A percentile compares a stretch with the other conserved stretches of the same genome.
phyloP scores from a whole-genome alignment of 2,113 vertebrate species.

The Syngnathus floridae region DNA sequence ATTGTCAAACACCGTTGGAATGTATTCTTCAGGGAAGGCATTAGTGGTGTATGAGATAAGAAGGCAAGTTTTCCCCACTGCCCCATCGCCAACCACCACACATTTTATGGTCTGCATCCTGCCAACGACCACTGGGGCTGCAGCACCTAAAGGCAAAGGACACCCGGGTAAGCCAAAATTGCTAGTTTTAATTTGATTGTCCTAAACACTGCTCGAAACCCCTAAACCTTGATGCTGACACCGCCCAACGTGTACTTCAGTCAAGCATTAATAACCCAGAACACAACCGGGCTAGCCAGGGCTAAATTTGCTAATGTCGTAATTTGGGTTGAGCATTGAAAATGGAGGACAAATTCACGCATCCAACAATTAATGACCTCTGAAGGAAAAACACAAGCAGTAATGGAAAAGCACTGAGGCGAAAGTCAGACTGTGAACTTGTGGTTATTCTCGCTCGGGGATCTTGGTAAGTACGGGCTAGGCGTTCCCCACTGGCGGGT shows the following conservation, averaged over 20 bases:
- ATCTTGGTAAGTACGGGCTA: conserved; percentile 36
- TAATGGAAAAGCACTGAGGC: background rate
- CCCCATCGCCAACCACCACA: conserved; percentile 89
- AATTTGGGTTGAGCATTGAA: conserved; percentile 13
- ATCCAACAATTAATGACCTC: background rate
- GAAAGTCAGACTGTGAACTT: background rate
- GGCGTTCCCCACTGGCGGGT: conserved; percentile 57
- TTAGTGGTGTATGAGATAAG: conserved; percentile 94
- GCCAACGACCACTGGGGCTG: conserved; percentile 71
- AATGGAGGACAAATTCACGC: background rate
- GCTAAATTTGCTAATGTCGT: conserved; percentile 35
- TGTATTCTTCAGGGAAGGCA: conserved; percentile 90
- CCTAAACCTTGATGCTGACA: background rate
- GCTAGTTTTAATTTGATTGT: too few relatives aligned
- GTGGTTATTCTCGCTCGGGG: background rate
- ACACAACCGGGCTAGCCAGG: conserved; percentile 44
- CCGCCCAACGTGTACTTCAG: background rate
- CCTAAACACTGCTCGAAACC: background rate
- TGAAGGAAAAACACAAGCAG: background rate
- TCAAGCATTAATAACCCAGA: background rate
- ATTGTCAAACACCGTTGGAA: conserved; percentile 93
- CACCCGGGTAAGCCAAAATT: conserved; percentile 22
- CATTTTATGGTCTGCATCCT: conserved; percentile 97
- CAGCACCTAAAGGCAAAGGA: conserved; percentile 59
- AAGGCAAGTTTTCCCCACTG: conserved; percentile 93